Conservation (phyloP, 2,797 vertebrate genomes). For the Trichosurus vulpecula region DNA sequence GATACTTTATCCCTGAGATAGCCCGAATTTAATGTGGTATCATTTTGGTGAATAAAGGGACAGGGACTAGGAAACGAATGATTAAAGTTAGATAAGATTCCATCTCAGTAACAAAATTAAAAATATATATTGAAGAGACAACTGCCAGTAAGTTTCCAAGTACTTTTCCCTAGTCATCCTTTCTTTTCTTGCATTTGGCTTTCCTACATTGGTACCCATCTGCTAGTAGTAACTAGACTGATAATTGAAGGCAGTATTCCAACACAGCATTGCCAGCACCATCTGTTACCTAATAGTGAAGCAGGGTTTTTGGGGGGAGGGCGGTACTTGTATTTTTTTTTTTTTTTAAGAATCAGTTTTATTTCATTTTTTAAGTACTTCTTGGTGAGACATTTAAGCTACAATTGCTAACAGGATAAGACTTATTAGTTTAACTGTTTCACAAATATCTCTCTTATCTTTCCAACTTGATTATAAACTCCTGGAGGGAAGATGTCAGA, state of each 20-base stretch:
- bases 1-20: not conserved
- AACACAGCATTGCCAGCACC: conserved; percentile 71
- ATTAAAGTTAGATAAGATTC: conserved; percentile 4
- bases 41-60: not conserved
- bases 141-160: conserved; percentile 77
- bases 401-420: not conserved
- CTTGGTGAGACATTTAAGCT: not conserved
- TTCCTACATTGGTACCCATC: conserved; percentile 78
- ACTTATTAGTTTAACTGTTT: not conserved
- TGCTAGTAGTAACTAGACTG: conserved; percentile 82
- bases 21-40: conserved; percentile 15
- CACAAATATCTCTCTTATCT: not conserved
- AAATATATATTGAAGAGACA: conserved; percentile 62
- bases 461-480: not conserved
- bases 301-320: conserved; percentile 56
- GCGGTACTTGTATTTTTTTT: conserved; percentile 73
- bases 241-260: conserved; percentile 78
- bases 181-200: conserved; percentile 82
- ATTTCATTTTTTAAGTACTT: conserved; percentile 20
- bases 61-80: conserved; percentile 9
- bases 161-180: conserved; percentile 70
- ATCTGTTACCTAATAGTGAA: conserved; percentile 79
- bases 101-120: conserved; percentile 50
- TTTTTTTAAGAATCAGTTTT: conserved; percentile 49
- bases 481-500: not conserved